Base-by-base conservation (phyloP, 2,888 invertebrate genomes). In the Orthosia gracilis region DNA sequence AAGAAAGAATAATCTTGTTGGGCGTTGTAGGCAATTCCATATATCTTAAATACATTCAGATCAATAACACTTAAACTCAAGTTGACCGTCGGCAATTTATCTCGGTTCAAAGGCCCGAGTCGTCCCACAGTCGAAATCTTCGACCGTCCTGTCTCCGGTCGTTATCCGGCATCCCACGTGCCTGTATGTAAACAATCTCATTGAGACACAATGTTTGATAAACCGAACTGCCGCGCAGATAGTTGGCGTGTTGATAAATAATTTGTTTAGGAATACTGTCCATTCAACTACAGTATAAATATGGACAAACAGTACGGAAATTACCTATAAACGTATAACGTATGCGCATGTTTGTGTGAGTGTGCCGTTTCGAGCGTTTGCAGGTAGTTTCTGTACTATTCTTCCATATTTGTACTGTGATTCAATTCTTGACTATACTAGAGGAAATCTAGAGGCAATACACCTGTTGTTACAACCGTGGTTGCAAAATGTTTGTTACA, bases 181-280 rank as follows among this genome's bases (percentile, higher is more conserved):
- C 83, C 84, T 69, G 61, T 68, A 74, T 87, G 87, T 88, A 91
- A 91, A 91, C 89, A 91, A 73, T 68, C 69, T 76, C 82, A 85
- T 87, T 86, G 84, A 85, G 74, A 68, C 66, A 72, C 64, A 63
- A 71, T 85, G 84, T 87, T 88, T 89, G 84, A 87, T 87, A 87
- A 87, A 89, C 88, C 71, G 69, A 76, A 54, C 74, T 65, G 73
- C 80, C 76, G 69, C 79, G 59, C 54, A 66, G 49, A 61, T 50
- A 75, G 45, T 80, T 75, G 64, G 62, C 75, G 70, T 87, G 71
- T 83, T 87, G 81, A 83, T 87, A 88, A 88, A 88, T 83, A 87
- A 64, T 68, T 45, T 47, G 47, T 74, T 71, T 66, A 58, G 63
- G 31, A 65, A 59, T 63, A 61, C 23, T 57, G 63, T 45, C 12